Conservation (phyloP, 2,797 vertebrate species). For the Heteromormyrus szaboi region DNA sequence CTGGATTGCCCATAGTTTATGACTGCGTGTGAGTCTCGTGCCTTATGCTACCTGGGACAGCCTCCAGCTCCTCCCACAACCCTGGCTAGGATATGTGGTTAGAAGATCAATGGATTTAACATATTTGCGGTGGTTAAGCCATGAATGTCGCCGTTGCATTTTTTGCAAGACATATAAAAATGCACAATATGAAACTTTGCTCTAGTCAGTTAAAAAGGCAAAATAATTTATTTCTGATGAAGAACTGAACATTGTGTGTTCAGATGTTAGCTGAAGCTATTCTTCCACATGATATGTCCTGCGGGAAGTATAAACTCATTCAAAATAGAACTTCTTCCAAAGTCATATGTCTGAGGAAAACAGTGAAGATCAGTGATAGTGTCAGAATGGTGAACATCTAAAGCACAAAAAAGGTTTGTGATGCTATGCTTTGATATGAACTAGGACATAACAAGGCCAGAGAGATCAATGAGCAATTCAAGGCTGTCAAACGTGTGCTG, state of each 20-base stretch:
- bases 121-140: background rate
- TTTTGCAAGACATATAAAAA: background rate
- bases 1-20: background rate
- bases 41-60: background rate
- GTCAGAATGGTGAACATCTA: background rate
- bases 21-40: background rate
- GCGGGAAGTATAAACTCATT: background rate
- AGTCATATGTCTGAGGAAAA: background rate
- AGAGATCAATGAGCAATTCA: background rate
- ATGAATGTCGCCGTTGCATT: background rate
- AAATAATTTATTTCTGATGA: background rate
- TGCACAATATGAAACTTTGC: background rate
- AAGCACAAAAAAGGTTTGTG: background rate
- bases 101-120: background rate
- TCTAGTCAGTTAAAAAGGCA: background rate
- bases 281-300: background rate
- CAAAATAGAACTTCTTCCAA: background rate
- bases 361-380: background rate
- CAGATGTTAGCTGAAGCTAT: background rate
- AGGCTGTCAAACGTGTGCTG: background rate
- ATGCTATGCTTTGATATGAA: constrained; percentile 3
- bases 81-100: background rate
- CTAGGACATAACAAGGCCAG: background rate
- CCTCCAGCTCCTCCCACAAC: background rate
- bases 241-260: background rate